A percentile compares a stretch with the other conserved stretches of the same genome.
Evolutionary conservation across 2,888 invertebrate species (phyloP).

Genomic region (Oscheius sp.): DNA sequence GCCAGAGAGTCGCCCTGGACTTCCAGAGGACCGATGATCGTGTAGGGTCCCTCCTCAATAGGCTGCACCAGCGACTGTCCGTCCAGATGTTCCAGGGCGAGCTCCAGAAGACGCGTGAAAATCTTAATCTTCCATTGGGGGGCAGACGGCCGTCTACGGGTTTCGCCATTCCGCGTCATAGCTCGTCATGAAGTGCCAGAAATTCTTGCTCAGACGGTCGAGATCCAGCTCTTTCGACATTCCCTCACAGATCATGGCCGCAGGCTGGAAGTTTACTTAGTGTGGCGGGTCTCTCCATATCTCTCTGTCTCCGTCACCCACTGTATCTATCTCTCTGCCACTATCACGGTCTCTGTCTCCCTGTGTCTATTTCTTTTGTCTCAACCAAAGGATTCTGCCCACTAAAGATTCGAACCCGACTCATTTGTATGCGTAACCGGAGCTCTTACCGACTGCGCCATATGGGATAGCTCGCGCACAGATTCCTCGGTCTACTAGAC

Average conservation of each 20-base stretch:
- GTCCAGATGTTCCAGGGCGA: neutral
- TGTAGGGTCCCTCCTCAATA: neutral
- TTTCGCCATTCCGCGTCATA: neutral
- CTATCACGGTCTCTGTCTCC: too few species aligned
- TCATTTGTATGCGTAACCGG: too few species aligned
- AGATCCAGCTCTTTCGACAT: neutral
- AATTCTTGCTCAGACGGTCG: constrained; percentile 4
- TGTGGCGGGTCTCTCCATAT: too few species aligned
- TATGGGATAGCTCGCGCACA: too few species aligned
- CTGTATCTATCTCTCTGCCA: too few species aligned
- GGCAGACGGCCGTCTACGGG: neutral
- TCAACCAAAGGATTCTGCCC: too few species aligned
- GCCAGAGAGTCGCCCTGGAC: constrained; percentile 24
- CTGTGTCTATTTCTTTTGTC: too few species aligned
- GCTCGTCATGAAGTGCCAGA: constrained; percentile 7
- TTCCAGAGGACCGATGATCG: constrained; percentile 6
- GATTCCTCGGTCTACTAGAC: too few species aligned
- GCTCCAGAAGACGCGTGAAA: neutral
- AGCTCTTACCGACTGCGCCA: too few species aligned
- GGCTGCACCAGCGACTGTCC: neutral
- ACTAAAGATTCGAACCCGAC: too few species aligned
- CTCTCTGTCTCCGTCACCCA: too few species aligned
- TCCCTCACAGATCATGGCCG: neutral
- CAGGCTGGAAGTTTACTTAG: too few species aligned
- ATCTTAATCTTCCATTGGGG: constrained; percentile 10